Evolutionary conservation across 2,797 vertebrate species (phyloP), one percentile per base, ranked within the genome.

Genomic region (Lindbergichthys nudifrons): DNA sequence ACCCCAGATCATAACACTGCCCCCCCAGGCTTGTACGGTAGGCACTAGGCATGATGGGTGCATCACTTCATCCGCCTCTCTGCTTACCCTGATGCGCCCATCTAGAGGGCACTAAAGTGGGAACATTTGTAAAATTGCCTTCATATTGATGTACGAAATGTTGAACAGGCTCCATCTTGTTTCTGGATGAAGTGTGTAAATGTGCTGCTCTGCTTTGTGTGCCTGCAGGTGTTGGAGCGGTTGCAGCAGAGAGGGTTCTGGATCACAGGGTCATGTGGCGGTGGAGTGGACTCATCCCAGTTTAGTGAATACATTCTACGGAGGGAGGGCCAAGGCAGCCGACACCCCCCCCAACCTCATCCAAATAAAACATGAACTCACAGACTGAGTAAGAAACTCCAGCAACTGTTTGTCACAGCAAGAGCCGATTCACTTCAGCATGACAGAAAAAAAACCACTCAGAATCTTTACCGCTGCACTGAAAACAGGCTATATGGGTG

Each of bases 271-370:
- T 98, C 98, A 0, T 97, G 97, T 61, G 98, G 97, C 8, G 97
- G 97, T 65, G 98, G 98, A 3, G 96, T 96, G 75, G 98, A 99
- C 94, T 97, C 97, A 23, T 97, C 97, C 64, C 97, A 98, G 92
- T 99, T 99, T 93, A 97, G 96, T 72, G 97, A 99, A 93, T 99
- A 98, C 18, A 89, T 98, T 82, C 93, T 99, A 61, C 94, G 94
- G 73, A 91, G 97, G 88, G 96, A 97, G 83, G 87, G 95, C 87
- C 94, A 92, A 90, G 92, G 94, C 88, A 93, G 93, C 74, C 94
- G 88, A 80, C 94, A 92, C 0, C 92, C 91, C 91, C 46, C 93
- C 95, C 41, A 94, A 95, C 1, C 95, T 96, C 90, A 94, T 96
- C 92, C 93, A 90, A 82, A 95, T 98, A 93, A 99, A 99, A 94